phyloP scores from a whole-genome alignment of 2,888 invertebrate species.

The Lasioglossum marginatum region DNA sequence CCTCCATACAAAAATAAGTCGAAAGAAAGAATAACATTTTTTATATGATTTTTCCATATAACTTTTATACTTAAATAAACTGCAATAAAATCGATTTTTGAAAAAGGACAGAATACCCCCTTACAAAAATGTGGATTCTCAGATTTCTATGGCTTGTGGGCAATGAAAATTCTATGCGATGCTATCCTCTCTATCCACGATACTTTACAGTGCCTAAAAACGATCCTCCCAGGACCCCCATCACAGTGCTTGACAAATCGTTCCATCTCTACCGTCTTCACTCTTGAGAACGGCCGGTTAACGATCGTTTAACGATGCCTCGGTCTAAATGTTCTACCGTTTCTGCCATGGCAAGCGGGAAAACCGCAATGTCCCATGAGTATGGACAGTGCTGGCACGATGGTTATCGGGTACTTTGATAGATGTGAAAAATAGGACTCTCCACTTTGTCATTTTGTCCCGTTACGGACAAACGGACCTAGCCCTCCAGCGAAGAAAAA shows the following conservation, averaged over 20 bases:
- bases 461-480: slow-evolving; percentile 3
- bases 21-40: background rate
- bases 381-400: slow-evolving; percentile 35
- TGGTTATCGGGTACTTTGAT: slow-evolving; percentile 56
- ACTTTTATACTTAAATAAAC: background rate
- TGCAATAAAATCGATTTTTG: background rate
- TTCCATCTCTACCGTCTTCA: slow-evolving; percentile 55
- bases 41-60: background rate
- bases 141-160: background rate
- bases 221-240: slow-evolving; percentile 53
- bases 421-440: slow-evolving; percentile 51
- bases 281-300: slow-evolving; percentile 61
- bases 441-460: slow-evolving; percentile 36
- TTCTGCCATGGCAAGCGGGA: slow-evolving; percentile 42
- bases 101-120: background rate
- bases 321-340: slow-evolving; percentile 55
- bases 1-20: background rate
- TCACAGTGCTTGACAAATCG: slow-evolving; percentile 71
- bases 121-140: background rate
- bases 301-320: slow-evolving; percentile 71
- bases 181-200: slow-evolving; percentile 25
- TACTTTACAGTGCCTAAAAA: slow-evolving; percentile 47
- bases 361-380: slow-evolving; percentile 52
- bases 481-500: background rate
- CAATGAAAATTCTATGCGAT: background rate